phyloP scores from a whole-genome alignment of 1,140 invertebrate genomes.

The Colletes latitarsis region DNA sequence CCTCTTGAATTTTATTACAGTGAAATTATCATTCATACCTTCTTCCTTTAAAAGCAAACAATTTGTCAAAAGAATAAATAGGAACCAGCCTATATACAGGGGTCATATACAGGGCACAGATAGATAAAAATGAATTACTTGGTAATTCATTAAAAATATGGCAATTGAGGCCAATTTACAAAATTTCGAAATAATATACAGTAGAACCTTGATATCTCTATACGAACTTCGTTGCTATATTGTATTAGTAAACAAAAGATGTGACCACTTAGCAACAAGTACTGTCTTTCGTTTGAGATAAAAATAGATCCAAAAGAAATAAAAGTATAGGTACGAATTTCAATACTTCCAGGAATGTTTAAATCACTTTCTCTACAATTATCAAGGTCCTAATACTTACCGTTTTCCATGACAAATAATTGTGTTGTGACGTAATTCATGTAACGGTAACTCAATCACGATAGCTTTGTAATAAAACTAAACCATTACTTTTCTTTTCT shows the following conservation, averaged over 20 bases:
- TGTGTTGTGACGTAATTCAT: background rate
- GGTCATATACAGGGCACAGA: constrained; percentile 73
- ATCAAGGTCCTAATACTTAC: background rate
- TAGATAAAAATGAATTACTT: constrained; percentile 34
- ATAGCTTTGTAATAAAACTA: constrained; percentile 75
- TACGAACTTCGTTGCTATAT: too few species aligned
- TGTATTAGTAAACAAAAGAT: too few species aligned
- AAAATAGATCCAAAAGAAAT: too few species aligned
- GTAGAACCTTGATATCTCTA: too few species aligned
- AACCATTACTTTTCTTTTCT: constrained; percentile 74
- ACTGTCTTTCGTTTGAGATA: too few species aligned
- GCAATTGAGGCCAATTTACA: constrained; percentile 28
- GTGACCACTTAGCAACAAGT: too few species aligned
- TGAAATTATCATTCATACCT: constrained; percentile 19
- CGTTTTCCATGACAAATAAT: constrained; percentile 4
- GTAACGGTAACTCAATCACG: constrained; percentile 88
- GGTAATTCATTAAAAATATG: constrained; percentile 49
- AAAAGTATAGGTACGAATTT: too few species aligned
- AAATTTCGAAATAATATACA: constrained; percentile 84
- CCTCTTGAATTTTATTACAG: constrained; percentile 3
- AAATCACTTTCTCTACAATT: too few species aligned
- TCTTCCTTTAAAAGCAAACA: constrained; percentile 36
- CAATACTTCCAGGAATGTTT: too few species aligned
- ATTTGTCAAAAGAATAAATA: constrained; percentile 62
- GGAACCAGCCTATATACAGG: constrained; percentile 68